Evolutionary conservation across 35 echinoderm and acorn worm species (phyloP).

Genomic region (Ophiothrix spiculata): DNA sequence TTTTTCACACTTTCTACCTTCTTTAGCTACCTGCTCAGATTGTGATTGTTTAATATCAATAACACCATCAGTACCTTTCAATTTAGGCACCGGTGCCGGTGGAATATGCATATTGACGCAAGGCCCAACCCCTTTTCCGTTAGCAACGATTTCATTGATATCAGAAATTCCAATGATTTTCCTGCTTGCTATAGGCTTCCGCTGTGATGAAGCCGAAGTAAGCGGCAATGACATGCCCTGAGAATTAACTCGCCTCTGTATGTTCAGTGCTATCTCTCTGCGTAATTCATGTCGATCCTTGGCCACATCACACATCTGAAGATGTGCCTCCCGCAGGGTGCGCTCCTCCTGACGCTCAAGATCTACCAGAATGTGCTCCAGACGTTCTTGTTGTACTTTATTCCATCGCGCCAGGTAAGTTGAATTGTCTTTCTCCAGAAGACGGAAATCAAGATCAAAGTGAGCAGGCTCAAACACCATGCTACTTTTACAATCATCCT

Average conservation of each 20-base stretch:
- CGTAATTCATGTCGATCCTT: neutral
- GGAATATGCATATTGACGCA: neutral
- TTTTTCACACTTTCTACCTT: no score
- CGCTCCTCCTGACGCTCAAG: neutral
- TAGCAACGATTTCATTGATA: neutral
- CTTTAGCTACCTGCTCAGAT: neutral
- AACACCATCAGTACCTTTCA: no score
- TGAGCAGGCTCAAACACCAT: no score
- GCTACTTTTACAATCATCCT: no score
- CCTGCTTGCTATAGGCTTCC: neutral
- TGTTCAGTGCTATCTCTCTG: neutral
- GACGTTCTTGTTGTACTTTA: neutral
- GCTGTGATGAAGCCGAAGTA: neutral
- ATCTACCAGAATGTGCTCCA: neutral
- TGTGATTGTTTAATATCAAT: no score
- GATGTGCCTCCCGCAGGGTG: neutral
- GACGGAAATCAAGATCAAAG: neutral
- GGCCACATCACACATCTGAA: neutral
- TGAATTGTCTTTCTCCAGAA: neutral
- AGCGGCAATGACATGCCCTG: neutral
- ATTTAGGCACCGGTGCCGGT: no score
- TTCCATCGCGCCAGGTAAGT: neutral
- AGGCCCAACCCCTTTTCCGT: neutral
- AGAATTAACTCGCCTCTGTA: neutral
- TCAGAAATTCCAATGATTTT: neutral